Conservation (phyloP, 2,113 vertebrate genomes). For the Crocuta crocuta region DNA sequence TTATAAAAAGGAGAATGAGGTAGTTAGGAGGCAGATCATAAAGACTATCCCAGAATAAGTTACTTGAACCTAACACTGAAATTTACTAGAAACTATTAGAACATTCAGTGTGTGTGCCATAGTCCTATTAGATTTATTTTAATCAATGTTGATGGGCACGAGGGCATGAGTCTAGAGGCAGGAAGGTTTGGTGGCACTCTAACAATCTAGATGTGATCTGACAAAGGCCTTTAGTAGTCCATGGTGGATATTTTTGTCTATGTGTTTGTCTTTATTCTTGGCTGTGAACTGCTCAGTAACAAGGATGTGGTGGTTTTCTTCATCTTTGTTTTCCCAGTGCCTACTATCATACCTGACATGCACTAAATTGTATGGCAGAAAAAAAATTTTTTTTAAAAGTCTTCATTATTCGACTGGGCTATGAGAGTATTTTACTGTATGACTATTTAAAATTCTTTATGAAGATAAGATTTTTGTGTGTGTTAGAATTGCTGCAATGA, state of each 20-base stretch:
- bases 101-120: not conserved
- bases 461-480: not conserved
- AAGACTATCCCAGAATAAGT: not conserved
- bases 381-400: not conserved
- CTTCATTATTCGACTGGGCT: not conserved
- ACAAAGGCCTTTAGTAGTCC: not conserved
- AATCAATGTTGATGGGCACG: not conserved
- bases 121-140: not conserved
- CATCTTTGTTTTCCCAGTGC: not conserved
- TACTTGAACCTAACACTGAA: not conserved
- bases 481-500: not conserved
- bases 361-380: not conserved
- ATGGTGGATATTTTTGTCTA: not conserved
- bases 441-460: not conserved
- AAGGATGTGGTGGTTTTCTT: not conserved
- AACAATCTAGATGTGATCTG: not conserved
- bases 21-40: not conserved
- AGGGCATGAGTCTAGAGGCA: not conserved
- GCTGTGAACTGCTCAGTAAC: not conserved
- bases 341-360: not conserved
- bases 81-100: not conserved
- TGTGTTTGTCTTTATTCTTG: not conserved
- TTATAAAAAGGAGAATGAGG: not conserved
- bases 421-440: not conserved
- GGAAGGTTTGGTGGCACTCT: not conserved